Base-by-base conservation (phyloP, 2,113 vertebrate species). In the Ciconia maguari region DNA sequence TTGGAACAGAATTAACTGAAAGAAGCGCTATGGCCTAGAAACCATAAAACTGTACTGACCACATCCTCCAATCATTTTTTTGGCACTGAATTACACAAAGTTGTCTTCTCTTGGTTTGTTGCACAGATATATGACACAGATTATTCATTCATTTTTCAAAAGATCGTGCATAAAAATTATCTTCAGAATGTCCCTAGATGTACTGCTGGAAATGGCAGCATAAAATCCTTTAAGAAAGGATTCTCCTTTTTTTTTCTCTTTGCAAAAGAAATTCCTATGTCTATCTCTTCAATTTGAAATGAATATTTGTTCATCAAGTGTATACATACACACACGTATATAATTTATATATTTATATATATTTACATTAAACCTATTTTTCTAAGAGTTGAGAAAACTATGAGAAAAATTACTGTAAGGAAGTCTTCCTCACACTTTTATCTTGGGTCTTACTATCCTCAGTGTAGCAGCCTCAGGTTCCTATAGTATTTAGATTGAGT, bases 61-160 rank as follows among this genome's bases (percentile, higher is more conserved):
- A 1, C 65, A 85, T 94, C 84, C n/a, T 82, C 89, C 85, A 91
- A 71, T 80, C 52, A 83, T 83, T 94, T 89, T 64, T 58, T 93
- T 97, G 94, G 95, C 78, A 0, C 36, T 16, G 46, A 93, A 93
- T 94, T 93, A 96, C 57, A 94, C 74, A 11, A 57, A 97, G 75
- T 90, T 94, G 89, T 94, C 94, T 92, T 70, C 41, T 89, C 92
- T 90, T 94, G 55, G 83, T 93, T 89, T 83, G 68, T 75, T 95
- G 51, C 71, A 72, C 46, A 83, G 71, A 96, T 93, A 82, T 64
- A 94, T 52, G 70, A 77, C 74, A 77, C 12, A 76, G 52, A 94
- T 84, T 93, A 94, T 91, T 68, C 87, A 80, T 85, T 92, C 68
- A 84, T 94, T 96, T 93, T 95, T 92, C 86, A 93, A 76, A 92